Conservation (phyloP, 2,888 invertebrate genomes). For the Netelia virgata region DNA sequence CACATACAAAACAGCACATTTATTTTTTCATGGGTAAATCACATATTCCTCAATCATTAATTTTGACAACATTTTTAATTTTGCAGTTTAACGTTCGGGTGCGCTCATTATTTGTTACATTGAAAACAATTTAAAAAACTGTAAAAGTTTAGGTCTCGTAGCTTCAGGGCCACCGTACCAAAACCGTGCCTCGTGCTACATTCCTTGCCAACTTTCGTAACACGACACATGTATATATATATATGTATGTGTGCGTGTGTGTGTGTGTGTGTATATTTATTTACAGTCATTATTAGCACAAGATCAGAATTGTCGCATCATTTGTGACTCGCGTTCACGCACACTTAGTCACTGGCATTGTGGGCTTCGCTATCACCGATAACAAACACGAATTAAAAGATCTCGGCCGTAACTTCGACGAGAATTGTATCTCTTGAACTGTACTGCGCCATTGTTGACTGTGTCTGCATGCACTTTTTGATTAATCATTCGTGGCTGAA, state of each 20-base stretch:
- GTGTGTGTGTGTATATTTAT: background rate
- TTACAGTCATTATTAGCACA: background rate
- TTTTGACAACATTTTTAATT: background rate
- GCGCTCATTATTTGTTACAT: too few relatives aligned
- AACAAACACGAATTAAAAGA: constrained; percentile 16
- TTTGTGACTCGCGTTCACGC: background rate
- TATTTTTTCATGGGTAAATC: background rate
- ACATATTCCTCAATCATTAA: background rate
- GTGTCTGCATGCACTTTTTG: too few relatives aligned
- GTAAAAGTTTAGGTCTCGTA: too few relatives aligned
- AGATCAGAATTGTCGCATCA: background rate
- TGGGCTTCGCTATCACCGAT: constrained; percentile 23
- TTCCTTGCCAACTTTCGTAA: too few relatives aligned
- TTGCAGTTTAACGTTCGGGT: too few relatives aligned
- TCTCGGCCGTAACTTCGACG: constrained; percentile 1
- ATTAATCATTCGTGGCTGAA: too few relatives aligned
- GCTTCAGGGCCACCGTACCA: too few relatives aligned
- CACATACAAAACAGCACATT: background rate
- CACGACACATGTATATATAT: too few relatives aligned
- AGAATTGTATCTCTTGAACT: background rate
- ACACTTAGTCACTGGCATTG: constrained; percentile 9
- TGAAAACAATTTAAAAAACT: too few relatives aligned
- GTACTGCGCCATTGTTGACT: too few relatives aligned
- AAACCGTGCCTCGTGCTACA: too few relatives aligned
- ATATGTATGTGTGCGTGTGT: too few relatives aligned